Percentiles rank a stretch among this genome's conserved stretches.
Evolutionary conservation across 2,113 vertebrate genomes (phyloP).

Genomic region (Epinephelus cyanopodus): DNA sequence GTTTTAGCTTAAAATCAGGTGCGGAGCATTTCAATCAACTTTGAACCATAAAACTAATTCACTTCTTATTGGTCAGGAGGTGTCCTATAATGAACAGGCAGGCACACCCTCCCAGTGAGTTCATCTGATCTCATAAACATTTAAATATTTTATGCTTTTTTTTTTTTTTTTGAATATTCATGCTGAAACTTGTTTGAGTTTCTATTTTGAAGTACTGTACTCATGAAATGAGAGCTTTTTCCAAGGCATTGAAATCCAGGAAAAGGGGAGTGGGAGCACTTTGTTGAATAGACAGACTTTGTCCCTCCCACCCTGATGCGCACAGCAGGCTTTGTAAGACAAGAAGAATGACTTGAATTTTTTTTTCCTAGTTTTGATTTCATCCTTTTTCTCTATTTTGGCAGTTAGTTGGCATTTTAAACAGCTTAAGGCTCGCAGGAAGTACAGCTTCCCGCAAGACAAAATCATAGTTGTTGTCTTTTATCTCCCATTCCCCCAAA

Average conservation of each 20-base stretch:
- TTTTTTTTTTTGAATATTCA: constrained; percentile 59
- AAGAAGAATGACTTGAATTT: constrained; percentile 80
- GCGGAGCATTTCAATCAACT: constrained; percentile 70
- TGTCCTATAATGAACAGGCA: constrained; percentile 46
- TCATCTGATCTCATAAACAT: constrained; percentile 56
- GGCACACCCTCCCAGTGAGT: constrained; percentile 44
- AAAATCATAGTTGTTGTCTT: constrained; percentile 52
- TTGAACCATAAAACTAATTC: constrained; percentile 36
- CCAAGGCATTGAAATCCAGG: constrained; percentile 81
- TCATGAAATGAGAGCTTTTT: constrained; percentile 86
- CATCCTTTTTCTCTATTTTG: constrained; percentile 53
- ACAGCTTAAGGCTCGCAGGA: constrained; percentile 58
- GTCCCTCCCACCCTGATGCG: constrained; percentile 73
- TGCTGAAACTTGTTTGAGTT: constrained; percentile 78
- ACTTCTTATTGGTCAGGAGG: constrained; percentile 43
- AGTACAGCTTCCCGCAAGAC: constrained; percentile 60
- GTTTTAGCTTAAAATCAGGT: constrained; percentile 72
- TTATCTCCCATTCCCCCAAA: constrained; percentile 29
- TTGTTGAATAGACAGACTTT: constrained; percentile 53
- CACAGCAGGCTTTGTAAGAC: constrained; percentile 80
- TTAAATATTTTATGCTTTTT: constrained; percentile 66
- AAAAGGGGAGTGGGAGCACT: constrained; percentile 69
- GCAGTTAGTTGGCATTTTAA: constrained; percentile 66
- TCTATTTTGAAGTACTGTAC: constrained; percentile 85
- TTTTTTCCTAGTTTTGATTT: constrained; percentile 53